These are phyloP conservation scores for Eretmocerus hayati DNA, from an alignment of 2,888 invertebrate species.

Conservation along the genomic window DNA sequence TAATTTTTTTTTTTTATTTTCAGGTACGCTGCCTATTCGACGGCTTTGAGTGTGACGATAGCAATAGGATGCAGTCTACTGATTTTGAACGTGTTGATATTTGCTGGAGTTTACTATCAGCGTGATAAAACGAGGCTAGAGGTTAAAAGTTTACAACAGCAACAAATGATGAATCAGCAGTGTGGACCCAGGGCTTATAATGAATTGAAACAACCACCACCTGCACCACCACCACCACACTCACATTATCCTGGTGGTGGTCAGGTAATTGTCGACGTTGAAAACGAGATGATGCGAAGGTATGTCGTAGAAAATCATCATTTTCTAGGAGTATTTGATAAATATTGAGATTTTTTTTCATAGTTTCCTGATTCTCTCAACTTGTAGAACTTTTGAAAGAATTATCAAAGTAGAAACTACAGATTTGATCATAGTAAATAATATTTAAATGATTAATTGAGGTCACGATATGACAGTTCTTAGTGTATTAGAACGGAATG, in stretches of 20 bases:
- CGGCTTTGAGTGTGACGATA: slow-evolving; percentile 85
- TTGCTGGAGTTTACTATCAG: slow-evolving; percentile 92
- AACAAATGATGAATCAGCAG: slow-evolving; percentile 61
- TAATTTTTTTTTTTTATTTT: no score
- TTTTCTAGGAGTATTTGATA: no score
- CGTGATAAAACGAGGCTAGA: slow-evolving; percentile 74
- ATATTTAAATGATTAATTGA: no score
- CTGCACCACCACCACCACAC: slow-evolving; percentile 62
- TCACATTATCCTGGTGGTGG: slow-evolving; percentile 75
- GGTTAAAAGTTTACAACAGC: slow-evolving; percentile 70
- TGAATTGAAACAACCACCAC: slow-evolving; percentile 48
- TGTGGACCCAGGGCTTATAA: slow-evolving; percentile 63
- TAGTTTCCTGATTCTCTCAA: no score
- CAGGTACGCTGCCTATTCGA: slow-evolving; percentile 65
- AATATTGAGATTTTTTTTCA: no score
- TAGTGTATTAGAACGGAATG: no score
- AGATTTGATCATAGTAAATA: no score
- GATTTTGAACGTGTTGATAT: slow-evolving; percentile 86
- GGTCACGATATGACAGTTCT: no score
- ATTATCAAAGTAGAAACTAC: no score
- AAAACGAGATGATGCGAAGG: slow-evolving; percentile 58
- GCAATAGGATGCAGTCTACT: slow-evolving; percentile 90
- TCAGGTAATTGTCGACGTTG: slow-evolving; percentile 77
- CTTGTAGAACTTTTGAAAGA: no score
- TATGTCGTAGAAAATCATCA: no score